phyloP scores from a whole-genome alignment of 2,797 vertebrate genomes.

The Chelon auratus region DNA sequence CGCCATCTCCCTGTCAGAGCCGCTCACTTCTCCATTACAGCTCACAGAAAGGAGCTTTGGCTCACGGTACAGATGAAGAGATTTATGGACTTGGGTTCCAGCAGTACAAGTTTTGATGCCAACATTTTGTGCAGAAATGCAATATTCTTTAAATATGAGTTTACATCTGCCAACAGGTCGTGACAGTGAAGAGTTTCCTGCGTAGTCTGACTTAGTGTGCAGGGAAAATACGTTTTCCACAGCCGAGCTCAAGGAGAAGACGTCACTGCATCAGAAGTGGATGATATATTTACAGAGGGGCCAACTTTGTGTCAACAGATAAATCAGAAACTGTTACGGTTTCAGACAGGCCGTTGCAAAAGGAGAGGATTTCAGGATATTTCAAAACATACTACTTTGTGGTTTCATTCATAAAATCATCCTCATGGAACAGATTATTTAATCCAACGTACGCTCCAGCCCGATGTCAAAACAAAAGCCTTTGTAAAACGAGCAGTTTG shows the following conservation, averaged over 20 bases:
- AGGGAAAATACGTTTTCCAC: background rate
- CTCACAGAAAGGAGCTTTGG: background rate
- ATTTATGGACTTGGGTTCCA: conserved; percentile 24
- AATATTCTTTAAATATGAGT: conserved; percentile 15
- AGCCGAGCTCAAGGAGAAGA: background rate
- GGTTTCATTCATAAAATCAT: background rate
- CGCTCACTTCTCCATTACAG: background rate
- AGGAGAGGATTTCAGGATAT: no score
- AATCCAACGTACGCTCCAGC: no score
- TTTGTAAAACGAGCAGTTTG: background rate
- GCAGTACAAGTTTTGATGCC: background rate
- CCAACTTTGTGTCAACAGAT: background rate
- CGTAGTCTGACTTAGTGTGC: background rate
- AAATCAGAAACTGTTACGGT: background rate
- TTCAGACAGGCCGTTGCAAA: no score
- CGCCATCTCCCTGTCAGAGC: conserved; percentile 65
- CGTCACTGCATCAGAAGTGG: background rate
- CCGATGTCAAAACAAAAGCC: background rate
- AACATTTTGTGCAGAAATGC: conserved; percentile 7
- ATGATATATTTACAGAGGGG: background rate
- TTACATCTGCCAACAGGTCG: background rate
- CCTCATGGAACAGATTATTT: background rate
- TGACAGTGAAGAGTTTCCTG: background rate
- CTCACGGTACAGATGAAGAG: background rate
- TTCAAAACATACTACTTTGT: background rate